These are phyloP conservation scores for Sesia bembeciformis DNA, from an alignment of 2,888 invertebrate genomes.

Conservation along the genomic window DNA sequence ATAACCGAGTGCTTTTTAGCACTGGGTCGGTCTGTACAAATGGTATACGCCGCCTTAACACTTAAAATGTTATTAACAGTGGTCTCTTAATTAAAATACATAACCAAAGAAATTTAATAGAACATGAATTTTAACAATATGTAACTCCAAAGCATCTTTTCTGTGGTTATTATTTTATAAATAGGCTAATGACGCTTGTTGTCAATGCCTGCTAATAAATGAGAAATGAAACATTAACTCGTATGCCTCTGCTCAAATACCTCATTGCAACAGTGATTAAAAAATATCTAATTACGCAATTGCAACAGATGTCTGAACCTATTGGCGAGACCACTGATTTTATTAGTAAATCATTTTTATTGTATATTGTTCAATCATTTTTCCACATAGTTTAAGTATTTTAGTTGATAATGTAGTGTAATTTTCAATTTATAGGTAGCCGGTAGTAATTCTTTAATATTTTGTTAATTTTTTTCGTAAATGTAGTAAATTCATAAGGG, in stretches of 20 bases:
- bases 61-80: slow-evolving; percentile 60
- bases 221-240: slow-evolving; percentile 4
- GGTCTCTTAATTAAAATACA: slow-evolving; percentile 27
- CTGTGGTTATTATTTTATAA: slow-evolving; percentile 23
- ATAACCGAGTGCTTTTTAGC: slow-evolving; percentile 39
- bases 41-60: slow-evolving; percentile 71
- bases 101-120: neutral
- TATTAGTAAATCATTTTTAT: slow-evolving; percentile 71
- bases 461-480: slow-evolving; percentile 70
- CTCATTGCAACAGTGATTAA: slow-evolving; percentile 26
- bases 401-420: slow-evolving; percentile 68
- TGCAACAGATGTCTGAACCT: slow-evolving; percentile 11
- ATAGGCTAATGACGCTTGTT: slow-evolving; percentile 16
- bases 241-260: slow-evolving; percentile 40
- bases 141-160: slow-evolving; percentile 2
- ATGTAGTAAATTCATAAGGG: slow-evolving; percentile 57
- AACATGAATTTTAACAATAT: neutral
- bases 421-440: slow-evolving; percentile 68
- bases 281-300: slow-evolving; percentile 17
- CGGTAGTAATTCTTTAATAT: slow-evolving; percentile 67
- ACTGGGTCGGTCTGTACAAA: slow-evolving; percentile 66
- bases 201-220: slow-evolving; percentile 16
- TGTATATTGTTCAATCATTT: slow-evolving; percentile 72
- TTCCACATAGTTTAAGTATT: slow-evolving; percentile 70
- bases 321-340: slow-evolving; percentile 45